phyloP scores from a whole-genome alignment of 1,140 invertebrate genomes.

The Microplitis mediator region DNA sequence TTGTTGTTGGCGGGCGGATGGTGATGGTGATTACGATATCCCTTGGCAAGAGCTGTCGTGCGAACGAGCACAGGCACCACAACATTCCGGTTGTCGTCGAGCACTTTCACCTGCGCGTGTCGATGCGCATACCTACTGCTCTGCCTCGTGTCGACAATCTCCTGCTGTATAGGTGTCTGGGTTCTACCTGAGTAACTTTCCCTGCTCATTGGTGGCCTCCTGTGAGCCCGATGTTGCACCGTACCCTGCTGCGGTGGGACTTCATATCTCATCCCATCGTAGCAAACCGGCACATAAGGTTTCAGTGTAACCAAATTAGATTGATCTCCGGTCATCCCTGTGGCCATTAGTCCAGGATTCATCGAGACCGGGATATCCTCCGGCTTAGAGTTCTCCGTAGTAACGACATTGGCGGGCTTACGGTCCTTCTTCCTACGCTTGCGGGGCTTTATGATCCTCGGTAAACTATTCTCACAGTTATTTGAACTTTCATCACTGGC shows the following conservation, averaged over 20 bases:
- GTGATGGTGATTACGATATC: conserved; percentile 40
- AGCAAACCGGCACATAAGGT: conserved; percentile 51
- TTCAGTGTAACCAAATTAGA: conserved; percentile 49
- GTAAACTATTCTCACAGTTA: conserved; percentile 78
- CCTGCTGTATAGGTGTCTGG: conserved; percentile 40
- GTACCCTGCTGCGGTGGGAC: neutral
- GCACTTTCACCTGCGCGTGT: conserved; percentile 58
- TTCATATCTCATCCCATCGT: conserved; percentile 45
- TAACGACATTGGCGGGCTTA: conserved; percentile 66
- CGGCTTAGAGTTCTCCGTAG: conserved; percentile 55
- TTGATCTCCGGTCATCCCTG: conserved; percentile 28
- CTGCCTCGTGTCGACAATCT: conserved; percentile 51
- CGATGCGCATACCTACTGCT: conserved; percentile 45
- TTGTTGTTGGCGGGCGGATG: conserved; percentile 37
- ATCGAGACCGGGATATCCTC: conserved; percentile 55
- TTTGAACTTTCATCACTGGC: conserved; percentile 78
- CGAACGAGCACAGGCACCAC: conserved; percentile 47
- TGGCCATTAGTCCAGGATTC: conserved; percentile 16
- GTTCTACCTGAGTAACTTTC: conserved; percentile 43
- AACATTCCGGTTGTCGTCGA: conserved; percentile 60
- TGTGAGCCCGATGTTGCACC: conserved; percentile 33
- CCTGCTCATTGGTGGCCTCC: conserved; percentile 38
- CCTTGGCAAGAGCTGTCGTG: conserved; percentile 37
- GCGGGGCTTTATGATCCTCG: conserved; percentile 85
- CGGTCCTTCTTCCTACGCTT: conserved; percentile 89